phyloP scores from a whole-genome alignment of 2,797 vertebrate species.

The Propithecus perrieri region DNA sequence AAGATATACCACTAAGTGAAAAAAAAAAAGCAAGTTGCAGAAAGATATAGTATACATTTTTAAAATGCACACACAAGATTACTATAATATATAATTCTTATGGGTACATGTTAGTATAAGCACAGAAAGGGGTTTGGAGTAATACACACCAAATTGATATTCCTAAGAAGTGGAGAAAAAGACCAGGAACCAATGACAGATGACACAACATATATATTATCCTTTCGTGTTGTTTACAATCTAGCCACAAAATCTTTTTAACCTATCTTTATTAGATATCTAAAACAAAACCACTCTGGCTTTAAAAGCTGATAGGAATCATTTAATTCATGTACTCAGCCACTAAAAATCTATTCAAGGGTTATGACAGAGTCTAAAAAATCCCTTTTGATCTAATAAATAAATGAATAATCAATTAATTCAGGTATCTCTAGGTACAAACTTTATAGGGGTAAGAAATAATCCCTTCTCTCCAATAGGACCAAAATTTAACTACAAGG shows the following conservation, averaged over 20 bases:
- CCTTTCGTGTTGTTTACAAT: background rate
- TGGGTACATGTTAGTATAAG: background rate
- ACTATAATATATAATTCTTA: too few relatives aligned
- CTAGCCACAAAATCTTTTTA: background rate
- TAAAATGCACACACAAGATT: background rate
- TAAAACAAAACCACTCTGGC: background rate
- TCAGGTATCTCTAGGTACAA: background rate
- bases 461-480: background rate
- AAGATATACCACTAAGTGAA: background rate
- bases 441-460: background rate
- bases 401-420: background rate
- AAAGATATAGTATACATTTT: background rate
- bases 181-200: background rate
- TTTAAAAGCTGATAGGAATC: background rate
- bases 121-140: background rate
- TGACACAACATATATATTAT: background rate
- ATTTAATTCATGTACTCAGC: background rate
- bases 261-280: background rate
- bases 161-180: background rate
- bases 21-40: background rate
- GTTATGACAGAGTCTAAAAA: conserved; percentile 5
- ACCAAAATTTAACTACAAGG: conserved; percentile 18
- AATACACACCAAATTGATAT: background rate
- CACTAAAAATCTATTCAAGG: conserved; percentile 12
- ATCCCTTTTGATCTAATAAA: background rate